phyloP scores from a whole-genome alignment of 2,888 invertebrate genomes.

The Nomada fucata region DNA sequence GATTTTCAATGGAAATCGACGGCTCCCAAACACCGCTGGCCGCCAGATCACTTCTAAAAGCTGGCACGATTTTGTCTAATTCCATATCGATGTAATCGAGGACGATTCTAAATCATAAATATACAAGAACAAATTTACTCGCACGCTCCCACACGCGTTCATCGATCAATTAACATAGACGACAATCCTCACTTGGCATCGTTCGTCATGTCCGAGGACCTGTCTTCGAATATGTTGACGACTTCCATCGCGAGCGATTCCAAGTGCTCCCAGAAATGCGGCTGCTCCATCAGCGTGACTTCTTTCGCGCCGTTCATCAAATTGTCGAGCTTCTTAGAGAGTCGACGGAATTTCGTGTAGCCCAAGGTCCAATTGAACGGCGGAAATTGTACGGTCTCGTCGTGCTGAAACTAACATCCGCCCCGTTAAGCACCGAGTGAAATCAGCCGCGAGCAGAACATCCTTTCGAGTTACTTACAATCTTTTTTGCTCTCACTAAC shows the following conservation, averaged over 20 bases:
- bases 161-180: not conserved
- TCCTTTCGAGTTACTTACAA: conserved; percentile 66
- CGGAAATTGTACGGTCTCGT: conserved; percentile 56
- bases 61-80: conserved; percentile 72
- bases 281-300: conserved; percentile 67
- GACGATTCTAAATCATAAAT: conserved; percentile 50
- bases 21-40: conserved; percentile 69
- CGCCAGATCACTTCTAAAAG: conserved; percentile 63
- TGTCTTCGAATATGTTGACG: conserved; percentile 57
- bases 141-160: not conserved
- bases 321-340: conserved; percentile 71
- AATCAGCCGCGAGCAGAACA: too few relatives aligned
- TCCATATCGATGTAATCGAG: conserved; percentile 74
- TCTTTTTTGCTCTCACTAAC: conserved; percentile 65
- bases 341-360: conserved; percentile 74
- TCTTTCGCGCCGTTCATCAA: conserved; percentile 64
- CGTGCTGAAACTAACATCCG: conserved; percentile 73
- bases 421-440: not conserved
- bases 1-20: conserved; percentile 61
- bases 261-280: conserved; percentile 64
- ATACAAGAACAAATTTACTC: not conserved
- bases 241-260: conserved; percentile 66
- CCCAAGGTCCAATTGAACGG: conserved; percentile 79
- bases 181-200: conserved; percentile 43
- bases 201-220: conserved; percentile 62